Percentiles rank a stretch among this genome's conserved stretches.
Evolutionary conservation across 2,113 vertebrate genomes (phyloP).

Genomic region (Lepisosteus oculatus): DNA sequence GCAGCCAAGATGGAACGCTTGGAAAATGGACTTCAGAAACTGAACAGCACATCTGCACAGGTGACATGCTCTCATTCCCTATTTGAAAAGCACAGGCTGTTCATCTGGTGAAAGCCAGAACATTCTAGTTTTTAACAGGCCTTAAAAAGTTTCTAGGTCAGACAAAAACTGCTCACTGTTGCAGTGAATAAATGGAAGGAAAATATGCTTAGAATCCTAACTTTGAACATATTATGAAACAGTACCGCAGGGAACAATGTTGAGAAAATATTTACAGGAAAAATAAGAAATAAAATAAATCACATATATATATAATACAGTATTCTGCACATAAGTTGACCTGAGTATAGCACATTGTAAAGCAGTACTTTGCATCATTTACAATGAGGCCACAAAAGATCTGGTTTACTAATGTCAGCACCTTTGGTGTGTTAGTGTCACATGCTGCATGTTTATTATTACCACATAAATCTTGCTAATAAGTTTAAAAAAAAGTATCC

Average conservation of each 20-base stretch:
- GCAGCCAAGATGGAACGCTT: slow-evolving; percentile 79
- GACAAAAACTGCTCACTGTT: too few species aligned
- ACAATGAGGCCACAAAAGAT: background rate
- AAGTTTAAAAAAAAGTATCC: slow-evolving; percentile 7
- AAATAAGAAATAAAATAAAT: too few species aligned
- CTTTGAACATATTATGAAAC: too few species aligned
- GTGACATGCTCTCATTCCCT: slow-evolving; percentile 42
- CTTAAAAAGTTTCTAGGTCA: too few species aligned
- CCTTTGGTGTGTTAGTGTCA: slow-evolving; percentile 11
- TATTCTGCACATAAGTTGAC: background rate
- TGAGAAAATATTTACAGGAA: too few species aligned
- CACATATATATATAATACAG: background rate
- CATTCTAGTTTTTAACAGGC: too few species aligned
- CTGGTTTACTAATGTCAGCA: slow-evolving; percentile 8
- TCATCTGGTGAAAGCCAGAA: too few species aligned
- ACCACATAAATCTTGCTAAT: slow-evolving; percentile 21
- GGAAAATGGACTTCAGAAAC: slow-evolving; percentile 87
- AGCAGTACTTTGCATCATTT: background rate
- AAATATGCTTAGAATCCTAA: too few species aligned
- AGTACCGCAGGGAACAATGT: too few species aligned
- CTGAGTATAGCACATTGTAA: background rate
- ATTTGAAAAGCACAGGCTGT: too few species aligned
- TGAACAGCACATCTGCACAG: slow-evolving; percentile 87
- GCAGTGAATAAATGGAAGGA: too few species aligned
- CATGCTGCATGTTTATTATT: slow-evolving; percentile 16